A percentile compares a stretch with the other conserved stretches of the same genome.
Conservation (phyloP, 2,797 vertebrate species). For the Cyclopterus lumpus region DNA sequence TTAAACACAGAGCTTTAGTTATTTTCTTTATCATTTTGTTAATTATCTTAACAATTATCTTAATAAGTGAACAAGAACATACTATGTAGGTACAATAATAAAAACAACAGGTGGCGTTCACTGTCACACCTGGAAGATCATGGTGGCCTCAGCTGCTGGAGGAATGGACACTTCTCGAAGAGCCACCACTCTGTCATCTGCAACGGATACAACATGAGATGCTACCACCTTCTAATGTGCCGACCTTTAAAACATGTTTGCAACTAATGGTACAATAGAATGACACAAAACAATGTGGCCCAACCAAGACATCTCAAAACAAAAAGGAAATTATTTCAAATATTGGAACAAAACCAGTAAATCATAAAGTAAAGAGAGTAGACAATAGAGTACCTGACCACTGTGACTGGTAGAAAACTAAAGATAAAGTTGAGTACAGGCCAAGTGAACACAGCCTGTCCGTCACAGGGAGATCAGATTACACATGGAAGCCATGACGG, state of each 20-base stretch:
- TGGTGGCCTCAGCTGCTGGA: constrained; percentile 37
- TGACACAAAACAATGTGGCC: background rate
- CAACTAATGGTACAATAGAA: background rate
- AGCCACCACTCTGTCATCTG: constrained; percentile 72
- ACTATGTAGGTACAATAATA: background rate
- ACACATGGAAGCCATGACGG: too few species aligned
- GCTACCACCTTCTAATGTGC: background rate
- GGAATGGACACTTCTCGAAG: constrained; percentile 71
- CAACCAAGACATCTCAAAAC: background rate
- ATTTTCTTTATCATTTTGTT: background rate
- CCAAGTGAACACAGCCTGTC: too few species aligned
- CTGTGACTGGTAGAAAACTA: too few species aligned
- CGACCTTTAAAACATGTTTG: background rate
- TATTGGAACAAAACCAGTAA: background rate
- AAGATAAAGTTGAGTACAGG: too few species aligned
- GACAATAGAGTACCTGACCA: too few species aligned
- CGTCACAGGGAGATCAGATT: too few species aligned
- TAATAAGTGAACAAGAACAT: background rate
- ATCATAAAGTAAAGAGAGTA: too few species aligned
- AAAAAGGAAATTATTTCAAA: background rate
- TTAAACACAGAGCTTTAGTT: background rate
- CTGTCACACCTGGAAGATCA: constrained; percentile 46
- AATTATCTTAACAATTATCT: too few species aligned
- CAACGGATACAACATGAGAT: constrained; percentile 15
- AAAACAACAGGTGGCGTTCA: background rate